Percentiles rank a stretch among this genome's conserved stretches.
These are phyloP conservation scores for Leptogaster cylindrica DNA, from an alignment of 2,888 invertebrate genomes.

Conservation along the genomic window DNA sequence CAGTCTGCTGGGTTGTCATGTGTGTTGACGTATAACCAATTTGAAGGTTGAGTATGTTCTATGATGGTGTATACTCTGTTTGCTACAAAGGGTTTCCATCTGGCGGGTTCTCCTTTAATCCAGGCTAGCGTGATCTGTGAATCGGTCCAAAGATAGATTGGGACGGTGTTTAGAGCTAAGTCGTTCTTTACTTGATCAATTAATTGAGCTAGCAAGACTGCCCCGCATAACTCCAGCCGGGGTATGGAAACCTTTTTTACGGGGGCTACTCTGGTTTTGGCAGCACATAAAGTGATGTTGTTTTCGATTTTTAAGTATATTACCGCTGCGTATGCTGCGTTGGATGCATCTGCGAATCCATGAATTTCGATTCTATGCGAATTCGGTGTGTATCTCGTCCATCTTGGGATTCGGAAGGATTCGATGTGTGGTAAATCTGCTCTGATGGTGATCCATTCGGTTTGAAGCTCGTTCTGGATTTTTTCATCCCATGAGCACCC, in stretches of 20 bases:
- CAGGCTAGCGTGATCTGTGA: no score
- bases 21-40: not conserved
- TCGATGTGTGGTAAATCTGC: not conserved
- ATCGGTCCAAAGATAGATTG: no score
- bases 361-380: not conserved
- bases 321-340: not conserved
- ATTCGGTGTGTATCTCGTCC: not conserved
- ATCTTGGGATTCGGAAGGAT: not conserved
- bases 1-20: not conserved
- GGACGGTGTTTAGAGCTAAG: not conserved
- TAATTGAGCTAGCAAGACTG: not conserved
- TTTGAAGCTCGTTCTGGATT: not conserved
- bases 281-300: no score
- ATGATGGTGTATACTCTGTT: no score
- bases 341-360: not conserved
- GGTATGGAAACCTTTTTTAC: no score
- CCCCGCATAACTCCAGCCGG: not conserved
- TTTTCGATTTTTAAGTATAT: no score
- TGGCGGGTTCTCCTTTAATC: no score
- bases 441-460: not conserved
- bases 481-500: conserved; percentile 42
- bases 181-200: not conserved
- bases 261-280: no score
- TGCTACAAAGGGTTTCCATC: no score
- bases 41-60: no score